Conservation (phyloP, 2,113 vertebrate genomes). For the Plectropomus leopardus region DNA sequence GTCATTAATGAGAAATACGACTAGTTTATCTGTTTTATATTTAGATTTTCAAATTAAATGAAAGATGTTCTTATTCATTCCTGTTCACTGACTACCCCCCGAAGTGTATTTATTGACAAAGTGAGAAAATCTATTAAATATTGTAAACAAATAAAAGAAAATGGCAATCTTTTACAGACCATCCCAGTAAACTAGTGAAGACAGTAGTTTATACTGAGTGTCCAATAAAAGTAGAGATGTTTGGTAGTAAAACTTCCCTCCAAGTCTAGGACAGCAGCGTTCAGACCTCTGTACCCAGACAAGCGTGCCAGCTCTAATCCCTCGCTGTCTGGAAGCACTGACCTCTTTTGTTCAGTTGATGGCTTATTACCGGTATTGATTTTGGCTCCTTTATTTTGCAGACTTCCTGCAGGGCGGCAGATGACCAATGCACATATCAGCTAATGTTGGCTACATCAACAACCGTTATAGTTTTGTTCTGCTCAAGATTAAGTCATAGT, state of each 20-base stretch:
- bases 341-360: conserved; percentile 78
- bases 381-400: conserved; percentile 68
- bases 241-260: conserved; percentile 20
- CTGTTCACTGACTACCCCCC: not conserved
- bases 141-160: not conserved
- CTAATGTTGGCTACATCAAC: conserved; percentile 35
- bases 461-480: not conserved
- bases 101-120: not conserved
- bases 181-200: not conserved
- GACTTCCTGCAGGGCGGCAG: conserved; percentile 71
- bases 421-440: conserved; percentile 70
- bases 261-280: not conserved
- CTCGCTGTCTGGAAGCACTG: conserved; percentile 73
- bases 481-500: not conserved
- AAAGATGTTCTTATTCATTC: conserved; percentile 1
- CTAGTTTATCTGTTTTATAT: not conserved
- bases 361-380: conserved; percentile 80
- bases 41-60: not conserved
- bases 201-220: not conserved
- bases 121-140: not conserved
- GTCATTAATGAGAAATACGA: not conserved
- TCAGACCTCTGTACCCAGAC: conserved; percentile 36
- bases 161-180: not conserved
- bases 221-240: conserved; percentile 6
- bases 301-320: conserved; percentile 60